Conservation (phyloP, 2,113 vertebrate species). For the Microcebus jonahi region DNA sequence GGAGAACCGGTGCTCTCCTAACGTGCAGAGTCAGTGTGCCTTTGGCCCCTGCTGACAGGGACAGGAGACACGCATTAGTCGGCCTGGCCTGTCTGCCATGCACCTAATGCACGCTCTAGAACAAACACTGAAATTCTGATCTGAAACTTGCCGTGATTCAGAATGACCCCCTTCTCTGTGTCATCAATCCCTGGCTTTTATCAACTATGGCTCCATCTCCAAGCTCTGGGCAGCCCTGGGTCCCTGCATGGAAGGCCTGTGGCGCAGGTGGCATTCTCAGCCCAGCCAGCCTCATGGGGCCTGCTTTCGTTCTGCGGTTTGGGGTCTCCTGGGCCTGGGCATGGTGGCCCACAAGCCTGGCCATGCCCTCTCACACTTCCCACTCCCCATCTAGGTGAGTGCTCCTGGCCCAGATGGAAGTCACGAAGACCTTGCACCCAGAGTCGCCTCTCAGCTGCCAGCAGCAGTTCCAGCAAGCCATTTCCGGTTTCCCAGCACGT, state of each 20-base stretch:
- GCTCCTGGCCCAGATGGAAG: conserved; percentile 88
- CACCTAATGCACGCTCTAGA: conserved; percentile 32
- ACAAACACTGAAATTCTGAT: conserved; percentile 20
- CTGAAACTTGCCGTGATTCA: neutral
- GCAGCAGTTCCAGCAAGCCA: conserved; percentile 88
- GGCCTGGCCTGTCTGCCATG: neutral
- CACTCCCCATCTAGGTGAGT: conserved; percentile 85
- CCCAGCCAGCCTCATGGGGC: fast-evolving
- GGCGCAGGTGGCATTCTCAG: fast-evolving
- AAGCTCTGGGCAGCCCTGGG: neutral
- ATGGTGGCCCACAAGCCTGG: neutral
- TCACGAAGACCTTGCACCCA: conserved; percentile 87
- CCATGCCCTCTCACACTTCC: neutral
- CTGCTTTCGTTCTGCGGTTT: neutral
- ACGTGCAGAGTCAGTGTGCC: neutral
- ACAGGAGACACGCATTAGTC: fast-evolving
- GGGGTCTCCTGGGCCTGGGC: no score
- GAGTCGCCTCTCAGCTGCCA: conserved; percentile 90
- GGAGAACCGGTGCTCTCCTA: neutral
- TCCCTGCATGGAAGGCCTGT: neutral
- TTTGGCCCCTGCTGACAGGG: neutral
- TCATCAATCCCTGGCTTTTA: conserved; percentile 24
- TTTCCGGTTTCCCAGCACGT: conserved; percentile 87
- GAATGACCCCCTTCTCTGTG: neutral
- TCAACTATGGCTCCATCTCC: neutral